Conservation (phyloP, 2,888 invertebrate species). For the Acrobasis repandana region DNA sequence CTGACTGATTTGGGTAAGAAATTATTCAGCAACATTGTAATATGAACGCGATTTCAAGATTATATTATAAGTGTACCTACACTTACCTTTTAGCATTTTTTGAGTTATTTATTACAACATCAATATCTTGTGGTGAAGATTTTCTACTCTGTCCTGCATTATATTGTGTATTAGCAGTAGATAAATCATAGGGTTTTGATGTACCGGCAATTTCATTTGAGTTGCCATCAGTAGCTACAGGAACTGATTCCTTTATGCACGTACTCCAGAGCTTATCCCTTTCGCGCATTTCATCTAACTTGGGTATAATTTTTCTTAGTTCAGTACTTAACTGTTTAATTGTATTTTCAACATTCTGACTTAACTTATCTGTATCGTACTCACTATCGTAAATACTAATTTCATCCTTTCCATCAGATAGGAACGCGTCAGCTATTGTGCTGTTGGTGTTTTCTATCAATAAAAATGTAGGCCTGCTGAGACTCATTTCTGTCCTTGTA, state of each 20-base stretch:
- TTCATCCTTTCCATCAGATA: constrained; percentile 83
- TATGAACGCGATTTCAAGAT: too few species aligned
- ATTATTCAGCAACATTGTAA: too few species aligned
- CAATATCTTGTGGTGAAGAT: constrained; percentile 27
- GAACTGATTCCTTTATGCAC: constrained; percentile 46
- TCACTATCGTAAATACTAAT: constrained; percentile 67
- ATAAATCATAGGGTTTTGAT: constrained; percentile 39
- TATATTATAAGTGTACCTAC: neutral
- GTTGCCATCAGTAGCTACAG: constrained; percentile 61
- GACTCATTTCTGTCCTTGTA: constrained; percentile 66
- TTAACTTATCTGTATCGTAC: constrained; percentile 67
- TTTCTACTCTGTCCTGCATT: constrained; percentile 37
- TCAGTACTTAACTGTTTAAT: constrained; percentile 76
- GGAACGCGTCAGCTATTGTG: constrained; percentile 82
- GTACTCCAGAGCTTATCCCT: constrained; percentile 66
- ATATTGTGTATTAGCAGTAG: constrained; percentile 35
- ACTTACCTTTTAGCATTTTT: constrained; percentile 48
- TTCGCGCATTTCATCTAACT: constrained; percentile 76
- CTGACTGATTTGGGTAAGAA: too few species aligned
- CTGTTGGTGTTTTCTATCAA: constrained; percentile 63
- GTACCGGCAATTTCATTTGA: constrained; percentile 63
- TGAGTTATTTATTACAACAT: constrained; percentile 36
- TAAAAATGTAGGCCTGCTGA: constrained; percentile 75
- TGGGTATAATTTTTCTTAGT: constrained; percentile 75
- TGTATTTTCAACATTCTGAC: constrained; percentile 71